Base-by-base conservation (phyloP, 2,113 vertebrate species). In the Sander vitreus region DNA sequence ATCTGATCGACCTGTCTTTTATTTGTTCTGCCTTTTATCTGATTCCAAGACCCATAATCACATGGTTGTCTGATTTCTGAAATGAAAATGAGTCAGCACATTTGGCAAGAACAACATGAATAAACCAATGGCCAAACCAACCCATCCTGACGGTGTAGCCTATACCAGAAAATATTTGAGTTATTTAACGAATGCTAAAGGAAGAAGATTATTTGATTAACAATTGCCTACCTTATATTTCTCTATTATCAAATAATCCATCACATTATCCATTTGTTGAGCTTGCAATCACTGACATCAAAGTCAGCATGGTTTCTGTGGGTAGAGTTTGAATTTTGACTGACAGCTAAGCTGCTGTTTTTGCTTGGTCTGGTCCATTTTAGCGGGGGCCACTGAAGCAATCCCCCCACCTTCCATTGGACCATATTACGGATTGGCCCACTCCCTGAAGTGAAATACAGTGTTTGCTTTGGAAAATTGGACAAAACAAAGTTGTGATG, bases 151-250 rank as follows among this genome's bases (percentile, higher is more conserved):
- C 12, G 43, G 21, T 4, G 72, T 7, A 16, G 21, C 55, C 25
- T 58, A 25, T 5, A 25, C 14, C n/a, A n/a, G 23, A 15, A 48
- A 25, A 45, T 54, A 23, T 3, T 15, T 19, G 7, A 33, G 59
- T 64, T 53, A 19, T 13, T 16, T 3, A 45, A n/a, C 1, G 0
- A 3, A 12, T 12, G 43, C 5, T 6, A 21, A 39, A 68, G 3
- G 4, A 45, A 58, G 27, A n/a, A 14, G 3, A 18, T 5, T 1
- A 30, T 13, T 16, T 16, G 6, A 16, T 21, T 15, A 67, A 21
- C 3, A 6, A 19, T 48, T 13, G 78, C 91, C 78, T 90, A 92
- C 92, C 91, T 77, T 84, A 33, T 76, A 88, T 45, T 75, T 85
- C 63, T 85, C 69, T 30, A 51, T 68, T n/a, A 78, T 57, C 54